These are phyloP conservation scores for Battus philenor DNA, from an alignment of 1,140 invertebrate genomes.

Conservation along the genomic window DNA sequence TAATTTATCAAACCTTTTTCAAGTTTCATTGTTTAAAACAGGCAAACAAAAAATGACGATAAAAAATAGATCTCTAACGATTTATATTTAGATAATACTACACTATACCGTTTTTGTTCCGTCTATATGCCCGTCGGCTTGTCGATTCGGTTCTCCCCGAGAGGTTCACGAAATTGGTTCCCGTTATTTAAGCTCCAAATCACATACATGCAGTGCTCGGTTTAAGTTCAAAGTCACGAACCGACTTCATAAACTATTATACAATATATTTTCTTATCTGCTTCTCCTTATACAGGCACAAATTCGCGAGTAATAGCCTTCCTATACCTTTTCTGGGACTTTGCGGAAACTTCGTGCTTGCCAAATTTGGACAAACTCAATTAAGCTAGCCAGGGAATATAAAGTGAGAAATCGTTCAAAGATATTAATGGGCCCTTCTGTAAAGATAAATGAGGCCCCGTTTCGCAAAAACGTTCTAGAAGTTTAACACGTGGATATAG, in stretches of 20 bases:
- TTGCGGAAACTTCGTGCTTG: constrained; percentile 27
- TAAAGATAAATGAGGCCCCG: no score
- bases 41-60: no score
- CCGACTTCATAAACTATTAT: constrained; percentile 25
- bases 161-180: constrained; percentile 26
- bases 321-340: constrained; percentile 8
- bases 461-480: no score
- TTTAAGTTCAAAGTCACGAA: constrained; percentile 68
- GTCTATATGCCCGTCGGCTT: constrained; percentile 40
- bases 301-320: constrained; percentile 12
- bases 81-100: constrained; percentile 54
- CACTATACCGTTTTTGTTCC: constrained; percentile 56
- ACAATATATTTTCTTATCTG: constrained; percentile 35
- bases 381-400: no score
- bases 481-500: no score
- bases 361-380: no score
- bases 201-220: constrained; percentile 64
- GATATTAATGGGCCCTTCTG: no score
- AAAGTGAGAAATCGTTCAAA: no score
- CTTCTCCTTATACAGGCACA: constrained; percentile 39
- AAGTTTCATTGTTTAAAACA: no score
- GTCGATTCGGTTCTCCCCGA: constrained; percentile 27
- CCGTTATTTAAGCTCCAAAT: constrained; percentile 68
- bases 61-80: constrained; percentile 23
- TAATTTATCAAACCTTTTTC: no score